Evolutionary conservation across 2,888 invertebrate species (phyloP).

Genomic region (Bimastos eiseni): DNA sequence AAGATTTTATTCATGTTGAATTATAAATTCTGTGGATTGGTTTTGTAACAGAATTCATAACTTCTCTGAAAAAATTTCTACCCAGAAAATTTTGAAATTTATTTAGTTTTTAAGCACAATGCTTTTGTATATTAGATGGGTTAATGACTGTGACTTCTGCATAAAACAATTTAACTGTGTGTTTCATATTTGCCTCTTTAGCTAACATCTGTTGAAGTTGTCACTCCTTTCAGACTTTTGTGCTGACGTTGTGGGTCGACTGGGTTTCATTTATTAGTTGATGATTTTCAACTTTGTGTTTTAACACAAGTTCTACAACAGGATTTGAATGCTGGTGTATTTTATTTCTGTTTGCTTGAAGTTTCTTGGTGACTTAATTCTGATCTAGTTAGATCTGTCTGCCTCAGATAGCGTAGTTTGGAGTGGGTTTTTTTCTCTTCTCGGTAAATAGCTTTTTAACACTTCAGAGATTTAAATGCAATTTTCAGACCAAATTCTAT

Average conservation of each 20-base stretch:
- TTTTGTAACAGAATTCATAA: neutral
- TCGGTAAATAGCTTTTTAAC: neutral
- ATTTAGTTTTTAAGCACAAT: neutral
- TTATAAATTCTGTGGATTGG: neutral
- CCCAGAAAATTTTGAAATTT: neutral
- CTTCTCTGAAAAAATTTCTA: neutral
- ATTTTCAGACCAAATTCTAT: neutral
- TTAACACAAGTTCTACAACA: neutral
- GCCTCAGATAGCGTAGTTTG: neutral
- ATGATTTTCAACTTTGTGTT: neutral
- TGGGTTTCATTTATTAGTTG: neutral
- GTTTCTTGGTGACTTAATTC: neutral
- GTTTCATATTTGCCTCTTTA: neutral
- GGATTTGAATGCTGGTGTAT: neutral
- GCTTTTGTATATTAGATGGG: neutral
- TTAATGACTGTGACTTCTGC: neutral
- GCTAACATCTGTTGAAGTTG: neutral
- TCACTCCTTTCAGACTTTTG: neutral
- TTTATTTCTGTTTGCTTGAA: neutral
- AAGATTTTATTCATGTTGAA: neutral
- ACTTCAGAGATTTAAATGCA: neutral
- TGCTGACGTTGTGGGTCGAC: neutral
- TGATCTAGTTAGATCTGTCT: neutral
- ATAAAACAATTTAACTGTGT: neutral
- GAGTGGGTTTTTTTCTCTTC: neutral